Evolutionary conservation across 2,113 vertebrate species (phyloP), one percentile per base, ranked within the genome.

Genomic region (Nycticebus coucang): DNA sequence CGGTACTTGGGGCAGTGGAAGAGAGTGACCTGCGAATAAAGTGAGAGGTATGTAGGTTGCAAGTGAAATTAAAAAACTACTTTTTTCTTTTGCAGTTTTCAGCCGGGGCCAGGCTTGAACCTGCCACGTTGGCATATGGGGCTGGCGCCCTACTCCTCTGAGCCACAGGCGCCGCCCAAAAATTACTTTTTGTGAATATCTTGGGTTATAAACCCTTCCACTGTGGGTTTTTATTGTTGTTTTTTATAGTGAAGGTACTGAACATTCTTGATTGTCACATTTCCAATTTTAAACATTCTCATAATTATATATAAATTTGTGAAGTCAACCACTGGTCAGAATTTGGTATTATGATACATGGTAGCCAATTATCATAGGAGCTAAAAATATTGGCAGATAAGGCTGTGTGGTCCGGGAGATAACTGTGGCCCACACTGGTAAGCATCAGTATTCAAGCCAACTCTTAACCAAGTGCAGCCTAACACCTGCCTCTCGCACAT

Each of bases 331-430:
- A 81, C 62, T 17, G 92, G 13, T 69, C 41, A 97, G 35, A 92
- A 95, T 62, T 88, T 11, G 93, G 85, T 75, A 82, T 88, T 82
- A 33, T 72, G 84, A 80, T 41, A 95, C 9, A 89, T 0, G 55
- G 26, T 68, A 96, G 37, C 83, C 95, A 96, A 93, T 96, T 64
- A 95, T 95, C 45, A 69, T 4, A 95, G 75, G 41, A 81, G 92
- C 41, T 80, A 74, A 96, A 91, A 95, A 87, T 35, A 55, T 6
- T 37, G 55, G 80, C 5, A 57, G 55, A 72, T 64, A 50, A 55
- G 28, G 96, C n/a, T 14, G 72, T 14, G 72, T 72, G 5, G 33
- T 24, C 74, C 10, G 72, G 92, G 30, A 93, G 75, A 92, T 84
- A 91, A 28, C 82, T 60, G 33, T 24, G 2, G 82, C 28, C 93